Conservation (phyloP, 2,113 vertebrate species). For the Sminthopsis crassicaudata region DNA sequence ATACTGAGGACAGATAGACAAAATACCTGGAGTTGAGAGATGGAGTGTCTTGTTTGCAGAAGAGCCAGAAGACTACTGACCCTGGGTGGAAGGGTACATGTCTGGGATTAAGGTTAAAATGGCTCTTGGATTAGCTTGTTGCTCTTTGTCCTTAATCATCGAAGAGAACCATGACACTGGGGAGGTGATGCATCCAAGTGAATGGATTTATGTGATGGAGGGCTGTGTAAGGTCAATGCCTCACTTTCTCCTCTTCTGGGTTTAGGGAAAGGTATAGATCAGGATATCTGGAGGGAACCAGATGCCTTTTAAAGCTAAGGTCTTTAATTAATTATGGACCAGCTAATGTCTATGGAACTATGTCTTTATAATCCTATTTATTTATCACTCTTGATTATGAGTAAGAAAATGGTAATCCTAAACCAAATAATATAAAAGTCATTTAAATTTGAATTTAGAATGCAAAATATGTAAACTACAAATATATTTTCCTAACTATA, state of each 20-base stretch:
- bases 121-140: neutral
- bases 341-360: neutral
- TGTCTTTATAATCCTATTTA: neutral
- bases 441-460: neutral
- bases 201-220: no score
- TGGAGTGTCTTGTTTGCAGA: neutral
- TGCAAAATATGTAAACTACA: neutral
- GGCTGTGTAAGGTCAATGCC: no score
- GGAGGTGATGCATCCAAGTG: no score
- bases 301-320: no score
- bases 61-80: neutral
- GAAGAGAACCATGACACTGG: no score
- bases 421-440: neutral
- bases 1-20: neutral
- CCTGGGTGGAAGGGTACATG: neutral
- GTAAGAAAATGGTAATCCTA: neutral
- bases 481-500: neutral
- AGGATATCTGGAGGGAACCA: no score
- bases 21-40: neutral
- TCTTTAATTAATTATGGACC: neutral
- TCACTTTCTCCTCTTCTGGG: no score
- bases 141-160: no score
- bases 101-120: neutral
- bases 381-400: neutral
- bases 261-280: no score